These are phyloP conservation scores for Hyaena hyaena DNA, from an alignment of 2,113 vertebrate genomes.

Conservation along the genomic window DNA sequence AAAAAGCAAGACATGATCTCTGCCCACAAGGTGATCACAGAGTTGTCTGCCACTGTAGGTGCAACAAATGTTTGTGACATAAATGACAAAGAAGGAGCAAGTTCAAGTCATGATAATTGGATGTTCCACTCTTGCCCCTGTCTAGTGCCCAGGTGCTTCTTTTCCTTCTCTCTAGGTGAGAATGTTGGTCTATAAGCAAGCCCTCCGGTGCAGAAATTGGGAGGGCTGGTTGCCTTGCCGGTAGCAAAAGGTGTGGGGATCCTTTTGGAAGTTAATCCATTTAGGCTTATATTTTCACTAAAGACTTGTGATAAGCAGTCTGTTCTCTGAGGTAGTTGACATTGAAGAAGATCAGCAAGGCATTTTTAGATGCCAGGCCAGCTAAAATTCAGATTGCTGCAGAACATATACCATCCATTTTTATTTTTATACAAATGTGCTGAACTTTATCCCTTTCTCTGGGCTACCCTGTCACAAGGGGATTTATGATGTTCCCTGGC, in stretches of 20 bases:
- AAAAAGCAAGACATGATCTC: neutral
- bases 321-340: neutral
- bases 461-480: conserved; percentile 79
- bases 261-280: neutral
- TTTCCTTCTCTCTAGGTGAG: neutral
- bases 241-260: neutral
- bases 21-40: neutral
- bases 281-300: neutral
- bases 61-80: neutral
- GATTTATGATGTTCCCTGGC: conserved; percentile 82
- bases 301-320: neutral
- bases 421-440: conserved; percentile 84
- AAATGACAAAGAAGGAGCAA: neutral
- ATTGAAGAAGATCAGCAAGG: neutral
- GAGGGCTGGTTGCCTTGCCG: neutral
- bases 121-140: neutral
- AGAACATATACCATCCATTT: conserved; percentile 74
- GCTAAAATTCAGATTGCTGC: conserved; percentile 25
- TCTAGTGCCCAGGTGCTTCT: neutral
- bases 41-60: neutral
- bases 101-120: neutral
- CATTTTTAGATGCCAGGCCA: conserved; percentile 33
- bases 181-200: neutral
- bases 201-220: neutral
- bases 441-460: conserved; percentile 81